Conservation (phyloP, 2,113 vertebrate genomes). For the Bubo bubo region DNA sequence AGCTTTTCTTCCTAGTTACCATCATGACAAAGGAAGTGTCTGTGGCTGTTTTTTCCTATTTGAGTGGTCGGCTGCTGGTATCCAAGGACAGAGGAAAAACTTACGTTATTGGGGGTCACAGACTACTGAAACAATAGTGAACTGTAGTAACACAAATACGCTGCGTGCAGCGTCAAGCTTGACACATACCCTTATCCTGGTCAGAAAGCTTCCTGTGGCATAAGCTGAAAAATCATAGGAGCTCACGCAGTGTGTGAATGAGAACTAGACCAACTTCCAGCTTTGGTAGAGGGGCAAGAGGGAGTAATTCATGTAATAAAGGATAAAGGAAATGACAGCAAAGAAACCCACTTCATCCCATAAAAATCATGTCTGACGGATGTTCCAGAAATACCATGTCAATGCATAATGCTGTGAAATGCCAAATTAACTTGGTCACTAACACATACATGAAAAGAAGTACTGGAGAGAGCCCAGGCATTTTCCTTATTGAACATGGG, state of each 20-base stretch:
- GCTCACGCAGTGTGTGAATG: background rate
- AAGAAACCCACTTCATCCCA: background rate
- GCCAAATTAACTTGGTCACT: background rate
- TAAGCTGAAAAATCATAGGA: background rate
- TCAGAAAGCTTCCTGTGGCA: constrained; percentile 41
- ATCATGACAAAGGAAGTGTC: constrained; percentile 56
- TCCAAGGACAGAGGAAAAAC: constrained; percentile 70
- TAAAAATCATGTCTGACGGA: background rate
- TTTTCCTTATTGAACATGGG: background rate
- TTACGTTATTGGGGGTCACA: constrained; percentile 36
- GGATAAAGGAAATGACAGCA: background rate
- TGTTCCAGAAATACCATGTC: constrained; percentile 1
- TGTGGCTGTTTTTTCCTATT: constrained; percentile 71
- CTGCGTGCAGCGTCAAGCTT: background rate
- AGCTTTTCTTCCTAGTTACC: constrained; percentile 29
- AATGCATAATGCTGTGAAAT: background rate
- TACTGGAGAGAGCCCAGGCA: background rate
- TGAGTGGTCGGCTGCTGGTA: constrained; percentile 29
- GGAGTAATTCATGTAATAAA: background rate
- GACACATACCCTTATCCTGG: background rate
- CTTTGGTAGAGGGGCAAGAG: background rate
- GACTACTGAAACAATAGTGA: constrained; percentile 22
- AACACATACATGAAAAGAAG: background rate
- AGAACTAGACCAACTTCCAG: background rate
- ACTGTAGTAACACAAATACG: constrained; percentile 30